Conservation (phyloP, 2,797 vertebrate species). For the Eidolon dupreanum region DNA sequence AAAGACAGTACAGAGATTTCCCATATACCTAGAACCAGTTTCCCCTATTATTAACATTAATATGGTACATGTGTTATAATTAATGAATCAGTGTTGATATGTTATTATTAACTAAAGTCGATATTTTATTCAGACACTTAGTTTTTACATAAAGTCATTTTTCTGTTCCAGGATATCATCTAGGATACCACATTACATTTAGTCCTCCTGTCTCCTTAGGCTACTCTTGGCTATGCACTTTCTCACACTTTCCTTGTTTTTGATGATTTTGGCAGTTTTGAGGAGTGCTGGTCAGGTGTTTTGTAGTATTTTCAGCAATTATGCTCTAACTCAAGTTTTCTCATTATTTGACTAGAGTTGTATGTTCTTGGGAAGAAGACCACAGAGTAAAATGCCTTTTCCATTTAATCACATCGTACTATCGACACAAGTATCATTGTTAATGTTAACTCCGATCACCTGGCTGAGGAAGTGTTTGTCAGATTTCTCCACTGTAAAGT, state of each 20-base stretch:
- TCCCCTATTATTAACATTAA: neutral
- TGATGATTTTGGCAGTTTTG: neutral
- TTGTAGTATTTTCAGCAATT: neutral
- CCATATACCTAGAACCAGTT: neutral
- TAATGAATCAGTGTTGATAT: neutral
- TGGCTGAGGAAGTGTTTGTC: neutral
- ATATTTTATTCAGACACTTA: neutral
- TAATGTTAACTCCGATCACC: neutral
- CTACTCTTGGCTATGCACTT: neutral
- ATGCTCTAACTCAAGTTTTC: neutral
- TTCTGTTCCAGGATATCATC: neutral
- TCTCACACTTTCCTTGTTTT: neutral
- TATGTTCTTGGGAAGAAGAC: neutral
- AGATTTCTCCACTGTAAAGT: neutral
- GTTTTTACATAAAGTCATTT: neutral
- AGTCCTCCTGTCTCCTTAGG: neutral
- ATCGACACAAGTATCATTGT: neutral
- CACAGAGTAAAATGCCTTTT: neutral
- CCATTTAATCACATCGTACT: neutral
- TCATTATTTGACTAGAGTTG: neutral
- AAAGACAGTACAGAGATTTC: neutral
- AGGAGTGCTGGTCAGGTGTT: neutral
- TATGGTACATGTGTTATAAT: slow-evolving; percentile 10
- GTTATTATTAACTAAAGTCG: neutral
- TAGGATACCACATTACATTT: neutral